Evolutionary conservation across 64 coral and sea anemone genomes (phyloP).

Genomic region (Platygyra sinensis): DNA sequence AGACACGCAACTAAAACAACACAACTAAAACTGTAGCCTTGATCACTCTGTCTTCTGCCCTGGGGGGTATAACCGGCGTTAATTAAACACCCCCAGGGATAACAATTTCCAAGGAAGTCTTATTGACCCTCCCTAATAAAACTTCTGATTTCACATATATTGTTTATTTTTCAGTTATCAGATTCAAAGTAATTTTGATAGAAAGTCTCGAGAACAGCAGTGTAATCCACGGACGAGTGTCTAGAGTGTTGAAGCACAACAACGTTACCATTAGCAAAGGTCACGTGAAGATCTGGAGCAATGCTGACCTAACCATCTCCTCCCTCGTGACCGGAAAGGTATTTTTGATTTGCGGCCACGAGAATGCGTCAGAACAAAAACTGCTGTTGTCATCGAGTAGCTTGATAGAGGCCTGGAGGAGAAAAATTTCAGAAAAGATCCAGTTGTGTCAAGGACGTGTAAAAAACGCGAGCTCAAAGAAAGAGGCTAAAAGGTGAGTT

Average conservation of each 20-base stretch:
- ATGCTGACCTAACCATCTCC: neutral
- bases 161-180: slow-evolving; percentile 11
- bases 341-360: slow-evolving; percentile 14
- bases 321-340: neutral
- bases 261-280: neutral
- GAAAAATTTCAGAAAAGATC: neutral
- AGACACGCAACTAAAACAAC: no score
- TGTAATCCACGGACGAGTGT: neutral
- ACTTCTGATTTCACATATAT: neutral
- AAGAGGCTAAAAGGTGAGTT: neutral
- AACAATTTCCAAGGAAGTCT: neutral
- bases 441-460: neutral
- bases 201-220: neutral
- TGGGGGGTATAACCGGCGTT: no score
- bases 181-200: slow-evolving; percentile 7
- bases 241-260: neutral
- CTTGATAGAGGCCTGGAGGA: slow-evolving; percentile 5
- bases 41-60: no score
- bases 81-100: no score
- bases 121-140: neutral
- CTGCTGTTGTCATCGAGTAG: neutral
- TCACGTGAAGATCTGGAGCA: neutral
- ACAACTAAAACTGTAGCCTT: no score
- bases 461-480: neutral
- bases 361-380: neutral